Evolutionary conservation across 2,113 vertebrate genomes (phyloP).

Genomic region (Chroicocephalus ridibundus): DNA sequence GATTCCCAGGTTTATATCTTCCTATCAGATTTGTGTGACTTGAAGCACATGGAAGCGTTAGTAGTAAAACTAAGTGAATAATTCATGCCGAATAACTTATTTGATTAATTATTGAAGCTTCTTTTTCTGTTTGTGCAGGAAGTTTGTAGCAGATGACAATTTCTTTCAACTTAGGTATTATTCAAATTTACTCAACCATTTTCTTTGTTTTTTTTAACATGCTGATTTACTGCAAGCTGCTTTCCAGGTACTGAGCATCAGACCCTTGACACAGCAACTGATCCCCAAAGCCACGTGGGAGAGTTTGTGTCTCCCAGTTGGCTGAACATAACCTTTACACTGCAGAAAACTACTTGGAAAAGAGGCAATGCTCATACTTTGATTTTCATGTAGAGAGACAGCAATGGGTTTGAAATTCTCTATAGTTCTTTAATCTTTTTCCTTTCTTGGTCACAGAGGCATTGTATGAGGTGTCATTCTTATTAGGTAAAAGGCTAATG

Average conservation of each 20-base stretch:
- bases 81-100: constrained; percentile 29
- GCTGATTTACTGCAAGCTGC: neutral
- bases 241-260: neutral
- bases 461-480: neutral
- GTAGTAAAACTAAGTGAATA: constrained; percentile 54
- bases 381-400: neutral
- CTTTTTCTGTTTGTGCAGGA: neutral
- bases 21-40: constrained; percentile 11
- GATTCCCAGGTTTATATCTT: constrained; percentile 45
- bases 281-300: neutral
- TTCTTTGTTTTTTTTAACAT: neutral
- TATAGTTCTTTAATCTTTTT: neutral
- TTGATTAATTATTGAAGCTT: constrained; percentile 21
- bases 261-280: neutral
- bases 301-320: neutral
- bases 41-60: constrained; percentile 24
- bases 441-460: neutral
- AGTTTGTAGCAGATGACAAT: constrained; percentile 16
- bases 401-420: neutral
- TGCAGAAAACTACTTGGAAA: neutral
- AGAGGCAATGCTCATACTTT: neutral
- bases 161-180: neutral
- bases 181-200: neutral
- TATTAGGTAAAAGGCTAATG: neutral
- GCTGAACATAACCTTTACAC: neutral